Evolutionary conservation across 2,113 vertebrate genomes (phyloP), one percentile per base, ranked within the genome.

Genomic region (Neolamprologus longior): DNA sequence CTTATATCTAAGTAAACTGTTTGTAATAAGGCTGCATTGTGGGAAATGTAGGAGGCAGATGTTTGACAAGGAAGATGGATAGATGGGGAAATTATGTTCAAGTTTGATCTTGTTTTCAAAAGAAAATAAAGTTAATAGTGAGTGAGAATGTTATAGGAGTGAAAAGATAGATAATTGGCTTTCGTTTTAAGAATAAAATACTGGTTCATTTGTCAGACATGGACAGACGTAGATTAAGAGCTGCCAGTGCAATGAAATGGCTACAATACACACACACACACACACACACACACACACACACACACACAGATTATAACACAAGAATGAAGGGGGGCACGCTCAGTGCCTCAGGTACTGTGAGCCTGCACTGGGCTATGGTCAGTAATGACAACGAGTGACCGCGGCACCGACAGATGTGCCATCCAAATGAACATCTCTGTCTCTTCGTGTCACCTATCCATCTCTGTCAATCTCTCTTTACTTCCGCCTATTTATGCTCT

Each of bases 341-440:
- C 10, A 81, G 85, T 88, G 80, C n/a, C 35, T 55, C 15, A 66
- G 83, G 81, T 73, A 24, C 13, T 37, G 80, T 63, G 81, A 84
- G 81, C 87, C 87, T 85, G 89, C 84, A 66, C 50, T 88, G 89
- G 87, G 80, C 57, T 9, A 15, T 31, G 88, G 87, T 68, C 92
- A 86, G 82, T 61, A 68, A 83, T 83, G 91, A 85, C 89, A 93
- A 79, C 17, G 31, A 42, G 80, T 85, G 84, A 87, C 90, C 83
- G 33, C 19, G 4, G 47, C 45, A 28, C 63, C 11, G 7, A 87
- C 82, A 80, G 42, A 79, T 28, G n/a, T 54, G 31, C 66, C 88
- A 83, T 87, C 82, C 85, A 86, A 73, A 90, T 90, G 79, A 88
- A 92, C 87, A 90, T 90, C 55, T 88, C 86, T 88, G 84, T 89